Percentiles rank a stretch among this genome's conserved stretches.
These are phyloP conservation scores for Agapostemon virescens DNA, from an alignment of 2,888 invertebrate species.

Conservation along the genomic window DNA sequence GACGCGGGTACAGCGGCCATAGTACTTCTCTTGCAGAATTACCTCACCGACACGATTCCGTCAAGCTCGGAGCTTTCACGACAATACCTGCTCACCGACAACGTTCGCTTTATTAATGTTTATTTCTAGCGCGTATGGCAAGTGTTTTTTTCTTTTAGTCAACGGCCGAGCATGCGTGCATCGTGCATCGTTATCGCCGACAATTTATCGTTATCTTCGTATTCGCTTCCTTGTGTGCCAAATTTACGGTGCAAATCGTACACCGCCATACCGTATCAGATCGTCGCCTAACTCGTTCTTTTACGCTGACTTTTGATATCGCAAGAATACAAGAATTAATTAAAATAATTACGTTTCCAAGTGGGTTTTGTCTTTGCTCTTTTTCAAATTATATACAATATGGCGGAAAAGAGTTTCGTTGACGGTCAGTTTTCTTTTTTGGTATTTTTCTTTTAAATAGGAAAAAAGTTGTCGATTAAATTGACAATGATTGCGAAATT, in stretches of 20 bases:
- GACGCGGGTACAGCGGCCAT: no score
- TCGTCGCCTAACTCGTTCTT: neutral
- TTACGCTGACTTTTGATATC: neutral
- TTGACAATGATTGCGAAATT: no score
- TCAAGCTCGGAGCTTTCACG: neutral
- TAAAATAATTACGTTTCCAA: no score
- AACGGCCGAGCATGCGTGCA: neutral
- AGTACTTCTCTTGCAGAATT: no score
- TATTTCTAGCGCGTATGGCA: neutral
- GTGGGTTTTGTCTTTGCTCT: no score
- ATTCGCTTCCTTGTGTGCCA: neutral
- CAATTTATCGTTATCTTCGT: neutral
- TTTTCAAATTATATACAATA: no score
- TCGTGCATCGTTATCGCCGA: neutral
- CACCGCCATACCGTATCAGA: neutral
- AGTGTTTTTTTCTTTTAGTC: neutral
- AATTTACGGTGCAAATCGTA: neutral
- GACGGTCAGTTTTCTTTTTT: no score
- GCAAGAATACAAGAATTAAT: no score
- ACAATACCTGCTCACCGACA: neutral
- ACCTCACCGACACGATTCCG: neutral
- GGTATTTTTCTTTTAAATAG: no score
- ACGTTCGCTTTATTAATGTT: neutral
- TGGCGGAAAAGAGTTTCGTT: no score
- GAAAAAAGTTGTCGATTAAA: no score